Evolutionary conservation across 2,797 vertebrate species (phyloP).

Genomic region (Clamator glandarius): DNA sequence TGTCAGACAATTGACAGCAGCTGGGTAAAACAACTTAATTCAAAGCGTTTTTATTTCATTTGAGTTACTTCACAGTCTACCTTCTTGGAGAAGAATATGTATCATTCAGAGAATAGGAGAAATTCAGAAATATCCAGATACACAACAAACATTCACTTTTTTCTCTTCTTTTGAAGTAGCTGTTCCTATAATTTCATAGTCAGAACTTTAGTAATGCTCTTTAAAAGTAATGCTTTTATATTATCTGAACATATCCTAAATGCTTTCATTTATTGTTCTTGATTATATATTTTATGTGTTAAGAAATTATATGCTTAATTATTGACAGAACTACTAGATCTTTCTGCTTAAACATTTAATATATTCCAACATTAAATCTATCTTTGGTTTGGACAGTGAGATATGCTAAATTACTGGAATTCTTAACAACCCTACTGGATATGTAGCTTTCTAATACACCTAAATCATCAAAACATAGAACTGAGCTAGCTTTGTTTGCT

Average conservation of each 20-base stretch:
- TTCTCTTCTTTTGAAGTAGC: background rate
- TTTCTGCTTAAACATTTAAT: background rate
- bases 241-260: background rate
- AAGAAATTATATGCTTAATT: slow-evolving; percentile 22
- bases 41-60: background rate
- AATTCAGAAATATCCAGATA: background rate
- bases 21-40: background rate
- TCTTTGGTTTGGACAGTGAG: slow-evolving; percentile 10
- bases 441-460: background rate
- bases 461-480: background rate
- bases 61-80: background rate
- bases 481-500: slow-evolving; percentile 40
- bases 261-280: background rate
- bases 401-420: slow-evolving; percentile 16
- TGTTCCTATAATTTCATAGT: background rate
- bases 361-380: slow-evolving; percentile 4
- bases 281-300: background rate
- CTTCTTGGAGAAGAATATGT: background rate
- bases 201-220: background rate
- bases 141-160: background rate
- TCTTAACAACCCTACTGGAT: background rate
- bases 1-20: background rate
- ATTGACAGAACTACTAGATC: background rate
- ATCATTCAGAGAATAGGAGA: background rate
- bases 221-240: background rate